Evolutionary conservation across 2,888 invertebrate genomes (phyloP), one percentile per base, ranked within the genome.

Genomic region (Cerastoderma edule): DNA sequence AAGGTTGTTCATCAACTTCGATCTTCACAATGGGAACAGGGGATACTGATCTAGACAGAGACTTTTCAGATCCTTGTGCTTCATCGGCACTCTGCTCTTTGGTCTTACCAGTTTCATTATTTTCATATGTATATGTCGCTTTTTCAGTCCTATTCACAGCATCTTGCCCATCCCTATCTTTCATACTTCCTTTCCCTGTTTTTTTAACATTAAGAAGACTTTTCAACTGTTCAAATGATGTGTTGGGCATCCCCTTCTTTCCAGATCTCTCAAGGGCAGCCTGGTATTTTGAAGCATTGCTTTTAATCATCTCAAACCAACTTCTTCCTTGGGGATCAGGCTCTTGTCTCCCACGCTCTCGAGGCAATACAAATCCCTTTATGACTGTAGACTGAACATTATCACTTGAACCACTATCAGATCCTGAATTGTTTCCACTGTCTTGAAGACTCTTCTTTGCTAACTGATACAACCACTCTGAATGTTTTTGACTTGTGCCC

Each of bases 251-350:
- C 24, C 60, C 60, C 35, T 69, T 54, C 8, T 32, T 63, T 8
- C 27, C 67, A 50, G 72, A 39, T 48, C 71, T 63, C 50, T 63
- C 64, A 13, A 80, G 39, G 16, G 81, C 81, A n/a, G 78, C 78
- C 28, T 81, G 81, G 60, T 81, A 81, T 35, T 67, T 75, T 16
- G 53, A 73, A 16, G 78, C 78, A 70, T 81, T 81, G 24, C 73
- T 67, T 66, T 75, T 78, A 2, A 81, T 76, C 73, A 71, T 75
- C 56, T 81, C 81, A 68, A 78, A 75, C 81, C 81, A 81, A 19
- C 57, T 67, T 32, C 67, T 68, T n/a, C 70, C 69, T 27, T 39
- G 56, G 33, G 64, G 65, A 24, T 67, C 71, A 27, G 24, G 27
- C 27, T 30, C 66, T 30, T 75, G 46, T 35, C 54, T 54, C 1